Percentiles rank a stretch among this genome's conserved stretches.
These are phyloP conservation scores for Philypnodon macrostomus DNA, from an alignment of 2,797 vertebrate genomes.

Conservation along the genomic window DNA sequence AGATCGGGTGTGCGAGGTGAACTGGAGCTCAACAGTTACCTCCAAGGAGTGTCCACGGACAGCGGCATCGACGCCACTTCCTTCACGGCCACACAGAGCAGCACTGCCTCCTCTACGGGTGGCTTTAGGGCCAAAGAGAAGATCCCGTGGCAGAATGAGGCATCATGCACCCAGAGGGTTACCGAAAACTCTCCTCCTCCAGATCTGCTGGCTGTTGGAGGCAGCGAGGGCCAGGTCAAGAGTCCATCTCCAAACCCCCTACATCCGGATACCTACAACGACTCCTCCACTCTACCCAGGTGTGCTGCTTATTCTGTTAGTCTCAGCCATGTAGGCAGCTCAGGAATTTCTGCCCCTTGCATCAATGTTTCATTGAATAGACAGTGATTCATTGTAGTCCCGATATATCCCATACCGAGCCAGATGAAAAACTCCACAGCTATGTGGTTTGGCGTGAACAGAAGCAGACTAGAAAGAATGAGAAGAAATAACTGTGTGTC, in stretches of 20 bases:
- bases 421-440: constrained; percentile 49
- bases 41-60: constrained; percentile 87
- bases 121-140: constrained; percentile 82
- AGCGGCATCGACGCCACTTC: constrained; percentile 90
- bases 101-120: constrained; percentile 77
- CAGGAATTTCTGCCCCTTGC: constrained; percentile 23
- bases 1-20: constrained; percentile 81
- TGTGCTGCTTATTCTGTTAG: constrained; percentile 38
- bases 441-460: constrained; percentile 49
- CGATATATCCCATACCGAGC: constrained; percentile 38
- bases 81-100: constrained; percentile 86
- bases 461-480: constrained; percentile 26
- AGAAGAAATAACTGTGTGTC: constrained; percentile 16
- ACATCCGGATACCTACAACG: constrained; percentile 82
- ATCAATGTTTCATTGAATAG: constrained; percentile 46
- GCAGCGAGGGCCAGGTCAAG: constrained; percentile 78
- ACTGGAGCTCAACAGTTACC: constrained; percentile 87
- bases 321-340: constrained; percentile 32
- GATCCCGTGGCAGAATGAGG: constrained; percentile 84
- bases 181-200: constrained; percentile 61
- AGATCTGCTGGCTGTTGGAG: constrained; percentile 44
- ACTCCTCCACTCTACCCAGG: constrained; percentile 84
- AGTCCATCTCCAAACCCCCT: constrained; percentile 77
- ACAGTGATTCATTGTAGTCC: constrained; percentile 55
- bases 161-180: constrained; percentile 63